Conservation (phyloP, 2,113 vertebrate genomes). For the Salminus brasiliensis region DNA sequence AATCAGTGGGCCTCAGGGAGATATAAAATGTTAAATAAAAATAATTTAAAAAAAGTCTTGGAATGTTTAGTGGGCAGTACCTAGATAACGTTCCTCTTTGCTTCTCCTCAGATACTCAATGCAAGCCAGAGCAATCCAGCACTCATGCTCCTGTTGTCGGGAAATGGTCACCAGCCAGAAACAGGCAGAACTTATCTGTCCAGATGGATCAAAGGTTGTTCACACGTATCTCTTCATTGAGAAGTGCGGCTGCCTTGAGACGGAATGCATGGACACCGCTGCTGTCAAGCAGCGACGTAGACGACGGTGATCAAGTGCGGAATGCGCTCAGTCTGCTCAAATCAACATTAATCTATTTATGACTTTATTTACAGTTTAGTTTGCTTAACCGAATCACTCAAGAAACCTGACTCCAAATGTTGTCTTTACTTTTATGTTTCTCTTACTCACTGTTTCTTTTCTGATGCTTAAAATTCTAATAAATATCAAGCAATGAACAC, state of each 20-base stretch:
- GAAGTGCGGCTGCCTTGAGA: conserved; percentile 62
- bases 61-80: no score
- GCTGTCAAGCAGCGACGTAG: neutral
- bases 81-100: no score
- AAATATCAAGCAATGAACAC: conserved; percentile 17
- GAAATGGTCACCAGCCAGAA: conserved; percentile 57
- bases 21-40: no score
- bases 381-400: neutral
- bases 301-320: conserved; percentile 17
- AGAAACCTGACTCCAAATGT: neutral
- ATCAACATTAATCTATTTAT: conserved; percentile 44
- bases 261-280: conserved; percentile 41
- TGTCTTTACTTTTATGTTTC: neutral
- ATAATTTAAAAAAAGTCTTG: no score
- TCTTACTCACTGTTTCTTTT: neutral
- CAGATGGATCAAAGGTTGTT: conserved; percentile 50
- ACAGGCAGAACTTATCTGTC: conserved; percentile 62
- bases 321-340: neutral
- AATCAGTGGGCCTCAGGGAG: no score
- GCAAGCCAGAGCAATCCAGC: conserved; percentile 48
- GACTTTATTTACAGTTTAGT: conserved; percentile 18
- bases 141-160: conserved; percentile 71
- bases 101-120: conserved; percentile 60
- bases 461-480: conserved; percentile 32
- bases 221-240: conserved; percentile 66